phyloP scores from a whole-genome alignment of 2,113 vertebrate genomes.

The Malurus alboscapulatus region DNA sequence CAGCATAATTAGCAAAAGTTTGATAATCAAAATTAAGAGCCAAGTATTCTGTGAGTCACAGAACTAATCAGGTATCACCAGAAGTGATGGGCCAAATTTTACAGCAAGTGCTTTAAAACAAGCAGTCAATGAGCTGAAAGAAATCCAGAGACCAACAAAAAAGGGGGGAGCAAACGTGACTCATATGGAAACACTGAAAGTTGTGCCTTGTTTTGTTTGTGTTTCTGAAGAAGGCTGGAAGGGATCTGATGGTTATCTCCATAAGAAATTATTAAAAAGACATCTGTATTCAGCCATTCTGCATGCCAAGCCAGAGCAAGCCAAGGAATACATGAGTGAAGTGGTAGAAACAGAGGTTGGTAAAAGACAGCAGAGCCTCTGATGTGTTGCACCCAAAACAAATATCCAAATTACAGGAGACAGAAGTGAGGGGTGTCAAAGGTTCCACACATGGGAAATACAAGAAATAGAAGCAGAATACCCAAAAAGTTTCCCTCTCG shows the following conservation, averaged over 20 bases:
- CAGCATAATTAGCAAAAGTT: neutral
- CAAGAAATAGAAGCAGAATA: neutral
- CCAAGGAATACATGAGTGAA: neutral
- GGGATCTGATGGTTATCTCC: neutral
- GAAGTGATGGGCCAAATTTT: neutral
- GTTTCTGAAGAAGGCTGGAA: neutral
- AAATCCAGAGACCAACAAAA: neutral
- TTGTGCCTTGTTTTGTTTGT: neutral
- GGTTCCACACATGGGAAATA: neutral
- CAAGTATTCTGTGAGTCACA: neutral
- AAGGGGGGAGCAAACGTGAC: neutral
- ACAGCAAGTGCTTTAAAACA: neutral
- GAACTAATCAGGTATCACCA: neutral
- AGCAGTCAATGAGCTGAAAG: neutral
- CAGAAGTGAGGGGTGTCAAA: neutral
- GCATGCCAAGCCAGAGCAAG: neutral
- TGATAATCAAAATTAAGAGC: neutral
- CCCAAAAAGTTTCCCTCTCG: neutral
- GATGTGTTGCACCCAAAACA: neutral
- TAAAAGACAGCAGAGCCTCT: neutral
- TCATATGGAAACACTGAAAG: neutral
- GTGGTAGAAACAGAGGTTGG: neutral
- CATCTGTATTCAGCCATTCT: neutral
- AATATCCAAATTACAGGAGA: neutral
- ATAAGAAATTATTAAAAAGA: neutral